Conservation (phyloP, 1,140 invertebrate species). For the Oscheius sp. region DNA sequence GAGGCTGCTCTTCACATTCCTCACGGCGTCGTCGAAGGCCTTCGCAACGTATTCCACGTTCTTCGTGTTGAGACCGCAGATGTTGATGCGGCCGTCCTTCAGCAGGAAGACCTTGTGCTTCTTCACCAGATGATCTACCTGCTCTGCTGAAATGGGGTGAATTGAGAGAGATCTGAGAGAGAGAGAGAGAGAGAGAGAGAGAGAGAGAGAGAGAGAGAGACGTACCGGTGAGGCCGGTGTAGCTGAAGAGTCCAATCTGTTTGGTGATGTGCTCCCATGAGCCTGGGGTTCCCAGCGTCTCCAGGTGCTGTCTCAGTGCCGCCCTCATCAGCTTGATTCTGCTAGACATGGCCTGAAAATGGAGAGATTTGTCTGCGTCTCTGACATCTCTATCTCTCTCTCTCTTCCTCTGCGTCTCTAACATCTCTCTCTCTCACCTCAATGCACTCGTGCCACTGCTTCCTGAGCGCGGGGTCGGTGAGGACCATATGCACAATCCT, state of each 20-base stretch:
- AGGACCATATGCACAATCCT: conserved; percentile 84
- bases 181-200: too few relatives aligned
- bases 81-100: conserved; percentile 84
- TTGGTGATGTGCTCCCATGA: conserved; percentile 89
- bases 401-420: too few relatives aligned
- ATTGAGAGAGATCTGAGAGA: too few relatives aligned
- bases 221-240: too few relatives aligned
- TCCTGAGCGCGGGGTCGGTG: conserved; percentile 72
- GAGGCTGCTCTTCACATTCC: conserved; percentile 38
- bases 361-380: too few relatives aligned
- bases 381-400: too few relatives aligned
- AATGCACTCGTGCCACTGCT: conserved; percentile 71
- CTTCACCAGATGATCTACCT: conserved; percentile 21
- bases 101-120: conserved; percentile 84
- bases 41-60: conserved; percentile 89
- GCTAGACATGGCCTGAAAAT: conserved; percentile 75
- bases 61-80: conserved; percentile 82
- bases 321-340: conserved; percentile 84
- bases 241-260: conserved; percentile 98
- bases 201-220: too few relatives aligned
- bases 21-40: conserved; percentile 54
- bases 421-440: too few relatives aligned
- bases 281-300: conserved; percentile 78
- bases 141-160: too few relatives aligned
- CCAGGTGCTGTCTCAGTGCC: conserved; percentile 74